These are phyloP conservation scores for Zosterops hypoxanthus DNA, from an alignment of 2,113 vertebrate species.

Conservation along the genomic window DNA sequence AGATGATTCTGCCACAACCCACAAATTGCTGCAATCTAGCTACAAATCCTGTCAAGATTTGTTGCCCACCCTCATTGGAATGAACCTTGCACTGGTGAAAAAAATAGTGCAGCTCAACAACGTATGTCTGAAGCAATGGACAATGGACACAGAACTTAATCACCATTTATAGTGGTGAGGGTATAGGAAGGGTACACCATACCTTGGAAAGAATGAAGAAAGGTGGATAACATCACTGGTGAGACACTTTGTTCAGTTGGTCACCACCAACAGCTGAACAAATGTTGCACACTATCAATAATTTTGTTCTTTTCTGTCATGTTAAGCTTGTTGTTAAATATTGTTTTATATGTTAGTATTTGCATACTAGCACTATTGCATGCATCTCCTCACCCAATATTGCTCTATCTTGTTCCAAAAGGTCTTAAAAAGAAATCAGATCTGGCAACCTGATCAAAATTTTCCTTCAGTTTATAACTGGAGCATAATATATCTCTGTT, in stretches of 20 bases:
- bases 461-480: not conserved
- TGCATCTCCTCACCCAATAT: not conserved
- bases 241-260: not conserved
- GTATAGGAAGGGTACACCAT: not conserved
- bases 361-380: not conserved
- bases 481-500: not conserved
- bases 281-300: not conserved
- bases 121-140: accelerated
- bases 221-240: not conserved
- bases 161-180: accelerated
- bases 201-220: not conserved
- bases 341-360: not conserved
- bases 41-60: not conserved
- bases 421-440: not conserved
- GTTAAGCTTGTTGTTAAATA: not conserved
- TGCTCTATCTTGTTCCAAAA: accelerated
- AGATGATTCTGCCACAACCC: not conserved
- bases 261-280: not conserved
- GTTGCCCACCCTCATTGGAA: not conserved
- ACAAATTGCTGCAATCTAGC: not conserved
- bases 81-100: not conserved
- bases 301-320: not conserved
- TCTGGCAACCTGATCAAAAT: not conserved
- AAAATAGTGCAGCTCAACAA: not conserved
- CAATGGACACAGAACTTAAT: not conserved